These are phyloP conservation scores for Parapsyche elsis DNA, from an alignment of 1,140 invertebrate species.

Conservation along the genomic window DNA sequence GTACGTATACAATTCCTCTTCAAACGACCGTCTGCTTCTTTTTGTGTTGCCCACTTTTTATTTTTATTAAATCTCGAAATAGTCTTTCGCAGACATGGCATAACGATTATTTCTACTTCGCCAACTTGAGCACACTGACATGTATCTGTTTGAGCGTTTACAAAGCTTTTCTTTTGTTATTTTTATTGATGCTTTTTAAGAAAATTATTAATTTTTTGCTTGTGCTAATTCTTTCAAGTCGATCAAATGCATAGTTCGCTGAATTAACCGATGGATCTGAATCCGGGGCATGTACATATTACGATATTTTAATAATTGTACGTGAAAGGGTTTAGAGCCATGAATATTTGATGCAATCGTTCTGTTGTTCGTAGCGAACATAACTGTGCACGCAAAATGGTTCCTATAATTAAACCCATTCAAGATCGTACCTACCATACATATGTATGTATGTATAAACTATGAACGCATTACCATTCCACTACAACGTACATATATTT, in stretches of 20 bases:
- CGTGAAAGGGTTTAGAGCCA: neutral
- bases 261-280: neutral
- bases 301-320: neutral
- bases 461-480: neutral
- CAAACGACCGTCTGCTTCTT: too few species aligned
- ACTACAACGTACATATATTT: neutral
- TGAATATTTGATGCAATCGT: constrained; percentile 8
- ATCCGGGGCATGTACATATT: neutral
- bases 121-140: too few species aligned
- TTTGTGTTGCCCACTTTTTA: too few species aligned
- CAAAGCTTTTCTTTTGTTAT: too few species aligned
- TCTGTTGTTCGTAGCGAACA: neutral
- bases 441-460: neutral
- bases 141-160: too few species aligned
- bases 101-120: too few species aligned
- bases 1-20: too few species aligned
- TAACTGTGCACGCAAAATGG: neutral
- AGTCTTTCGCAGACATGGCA: too few species aligned
- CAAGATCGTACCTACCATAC: neutral
- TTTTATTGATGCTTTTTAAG: too few species aligned
- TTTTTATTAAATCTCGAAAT: too few species aligned
- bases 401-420: constrained; percentile 15
- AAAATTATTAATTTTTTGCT: too few species aligned
- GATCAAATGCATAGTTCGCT: neutral
- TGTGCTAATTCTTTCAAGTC: neutral